Conservation (phyloP, 2,113 vertebrate genomes). For the Gobius niger region DNA sequence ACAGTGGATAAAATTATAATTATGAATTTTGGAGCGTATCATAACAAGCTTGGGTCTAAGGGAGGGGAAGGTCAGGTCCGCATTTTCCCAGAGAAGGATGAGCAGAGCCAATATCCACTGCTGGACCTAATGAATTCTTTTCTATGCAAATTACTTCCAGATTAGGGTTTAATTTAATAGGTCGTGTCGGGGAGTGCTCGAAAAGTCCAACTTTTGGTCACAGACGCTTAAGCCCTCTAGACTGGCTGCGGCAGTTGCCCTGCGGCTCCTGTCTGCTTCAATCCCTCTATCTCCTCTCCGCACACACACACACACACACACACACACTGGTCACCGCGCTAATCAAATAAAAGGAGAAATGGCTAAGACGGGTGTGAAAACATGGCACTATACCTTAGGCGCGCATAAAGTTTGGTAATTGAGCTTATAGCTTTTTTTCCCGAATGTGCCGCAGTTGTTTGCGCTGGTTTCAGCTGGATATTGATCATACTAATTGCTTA, state of each 20-base stretch:
- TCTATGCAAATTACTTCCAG: conserved; percentile 58
- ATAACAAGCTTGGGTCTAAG: conserved; percentile 31
- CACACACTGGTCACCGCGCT: background rate
- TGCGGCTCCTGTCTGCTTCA: background rate
- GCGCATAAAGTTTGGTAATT: background rate
- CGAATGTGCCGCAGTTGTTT: background rate
- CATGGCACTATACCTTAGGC: background rate
- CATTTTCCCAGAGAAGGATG: conserved; percentile 36
- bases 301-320: conserved; percentile 3
- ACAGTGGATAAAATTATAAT: background rate
- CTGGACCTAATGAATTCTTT: conserved; percentile 50
- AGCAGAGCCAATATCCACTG: conserved; percentile 32
- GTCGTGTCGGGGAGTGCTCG: conserved; percentile 21
- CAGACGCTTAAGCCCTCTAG: conserved; percentile 33
- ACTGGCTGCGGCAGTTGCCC: conserved; percentile 2
- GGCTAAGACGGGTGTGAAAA: background rate
- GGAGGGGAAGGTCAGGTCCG: conserved; percentile 27
- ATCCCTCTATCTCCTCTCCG: background rate
- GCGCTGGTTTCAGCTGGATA: background rate
- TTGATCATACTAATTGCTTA: background rate
- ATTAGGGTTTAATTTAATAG: conserved; percentile 52
- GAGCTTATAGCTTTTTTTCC: background rate
- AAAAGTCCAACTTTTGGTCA: conserved; percentile 43
- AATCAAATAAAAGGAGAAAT: background rate
- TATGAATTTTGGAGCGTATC: background rate